Evolutionary conservation across 2,888 invertebrate genomes (phyloP), one percentile per base, ranked within the genome.

Genomic region (Cheilosia variabilis): DNA sequence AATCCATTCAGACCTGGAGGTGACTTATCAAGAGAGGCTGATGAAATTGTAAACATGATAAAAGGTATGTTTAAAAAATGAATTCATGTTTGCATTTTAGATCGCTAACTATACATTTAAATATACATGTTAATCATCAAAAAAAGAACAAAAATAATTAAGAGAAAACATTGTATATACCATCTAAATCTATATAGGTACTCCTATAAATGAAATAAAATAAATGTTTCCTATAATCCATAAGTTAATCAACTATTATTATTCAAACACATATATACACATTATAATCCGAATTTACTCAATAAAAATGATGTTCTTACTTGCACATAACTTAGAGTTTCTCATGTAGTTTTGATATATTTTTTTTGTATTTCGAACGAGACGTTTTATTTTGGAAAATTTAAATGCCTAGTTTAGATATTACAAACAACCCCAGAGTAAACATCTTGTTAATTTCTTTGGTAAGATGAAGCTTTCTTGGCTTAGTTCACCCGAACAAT

Each of bases 1-100:
- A 99, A 98, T 93, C 98, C 98, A 77, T 99, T 99, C 94, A 96
- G 98, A 91, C 98, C 98, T 34, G 98, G 98, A 90, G 98, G 98
- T 84, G 98, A 98, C 93, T 93, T 99, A 90, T 97, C 97, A 90
- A 90, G 91, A 89, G 92, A 98, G 93, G 98, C 98, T 31, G 98
- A 98, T 92, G 98, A 98, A 93, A 98, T 98, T 89, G 98, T 98
- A 87, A 97, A 98, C 91, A 94, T 97, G 93, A 98, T 98, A 92
- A 97, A 97, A 93, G 97, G 92, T 92, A 88, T 88, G 88, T 78
- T 76, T 34, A 80, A 81, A 72, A 84, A 79, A 55, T 66, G 72
- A 68, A 37, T 52, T 13, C 31, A n/a, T 34, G 13, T 50, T 72
- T n/a, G 10, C 22, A 17, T 5, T 13, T 55, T 22, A 57, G 10